Evolutionary conservation across 2,113 vertebrate species (phyloP).

Genomic region (Siniperca knerii): DNA sequence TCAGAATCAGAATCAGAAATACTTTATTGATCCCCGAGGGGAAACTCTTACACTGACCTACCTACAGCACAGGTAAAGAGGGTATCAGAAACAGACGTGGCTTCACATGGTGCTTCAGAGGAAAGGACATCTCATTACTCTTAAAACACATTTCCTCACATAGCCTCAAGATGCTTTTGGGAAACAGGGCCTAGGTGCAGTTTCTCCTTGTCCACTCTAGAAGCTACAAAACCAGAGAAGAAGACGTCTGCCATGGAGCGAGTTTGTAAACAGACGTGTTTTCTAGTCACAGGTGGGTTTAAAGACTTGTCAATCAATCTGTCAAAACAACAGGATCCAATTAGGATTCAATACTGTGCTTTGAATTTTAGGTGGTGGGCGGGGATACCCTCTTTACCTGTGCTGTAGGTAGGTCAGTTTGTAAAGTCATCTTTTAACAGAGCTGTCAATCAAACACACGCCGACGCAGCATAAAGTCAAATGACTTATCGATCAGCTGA

Average conservation of each 20-base stretch:
- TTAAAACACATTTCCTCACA: too few species aligned
- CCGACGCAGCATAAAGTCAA: conserved; percentile 9
- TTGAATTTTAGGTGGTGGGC: neutral
- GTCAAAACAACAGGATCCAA: neutral
- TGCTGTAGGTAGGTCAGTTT: neutral
- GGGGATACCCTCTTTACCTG: neutral
- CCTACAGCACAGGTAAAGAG: too few species aligned
- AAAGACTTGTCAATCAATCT: neutral
- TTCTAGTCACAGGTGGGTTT: neutral
- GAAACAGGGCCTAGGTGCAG: neutral
- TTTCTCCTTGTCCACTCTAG: neutral
- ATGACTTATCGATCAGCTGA: conserved; percentile 55
- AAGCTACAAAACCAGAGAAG: neutral
- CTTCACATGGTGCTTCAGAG: too few species aligned
- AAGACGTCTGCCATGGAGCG: neutral
- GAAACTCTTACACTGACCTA: too few species aligned
- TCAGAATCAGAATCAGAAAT: too few species aligned
- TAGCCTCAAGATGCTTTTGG: too few species aligned
- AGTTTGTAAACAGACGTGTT: neutral
- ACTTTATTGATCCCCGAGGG: too few species aligned
- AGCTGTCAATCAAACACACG: conserved; percentile 32
- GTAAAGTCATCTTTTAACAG: conserved; percentile 10
- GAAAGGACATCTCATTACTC: too few species aligned
- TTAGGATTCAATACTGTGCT: neutral
- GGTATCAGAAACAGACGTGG: too few species aligned